Evolutionary conservation across 2,888 invertebrate genomes (phyloP).

Genomic region (Hydriomena furcata): DNA sequence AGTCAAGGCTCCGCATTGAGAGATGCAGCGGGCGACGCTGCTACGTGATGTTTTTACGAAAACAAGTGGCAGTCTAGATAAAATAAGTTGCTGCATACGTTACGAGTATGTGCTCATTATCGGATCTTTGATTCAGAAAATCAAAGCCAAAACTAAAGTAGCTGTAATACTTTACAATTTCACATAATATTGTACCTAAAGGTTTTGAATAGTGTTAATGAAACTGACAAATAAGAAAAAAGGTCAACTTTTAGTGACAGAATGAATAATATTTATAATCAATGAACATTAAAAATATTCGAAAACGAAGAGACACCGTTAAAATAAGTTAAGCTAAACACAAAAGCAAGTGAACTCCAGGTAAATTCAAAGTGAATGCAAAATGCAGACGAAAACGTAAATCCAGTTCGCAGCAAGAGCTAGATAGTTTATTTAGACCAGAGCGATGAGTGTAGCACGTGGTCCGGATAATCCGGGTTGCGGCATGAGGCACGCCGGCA

Average conservation of each 20-base stretch:
- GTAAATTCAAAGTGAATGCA: conserved; percentile 24
- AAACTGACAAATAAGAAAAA: too few species aligned
- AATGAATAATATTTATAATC: too few species aligned
- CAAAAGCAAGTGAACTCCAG: too few species aligned
- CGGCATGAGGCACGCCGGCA: conserved; percentile 51
- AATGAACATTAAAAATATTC: too few species aligned
- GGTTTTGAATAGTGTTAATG: too few species aligned
- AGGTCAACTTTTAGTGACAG: too few species aligned
- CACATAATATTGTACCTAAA: too few species aligned
- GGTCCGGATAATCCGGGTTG: conserved; percentile 27
- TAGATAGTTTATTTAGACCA: conserved; percentile 17
- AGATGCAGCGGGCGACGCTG: conserved; percentile 32
- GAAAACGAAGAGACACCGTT: conserved; percentile 1
- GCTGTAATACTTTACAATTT: too few species aligned
- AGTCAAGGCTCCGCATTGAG: conserved; percentile 49
- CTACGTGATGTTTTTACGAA: conserved; percentile 49
- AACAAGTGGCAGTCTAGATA: conserved; percentile 26
- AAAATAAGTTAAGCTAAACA: too few species aligned
- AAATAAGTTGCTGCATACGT: conserved; percentile 5
- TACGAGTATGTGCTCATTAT: too few species aligned
- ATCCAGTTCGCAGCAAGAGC: conserved; percentile 29
- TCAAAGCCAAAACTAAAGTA: too few species aligned
- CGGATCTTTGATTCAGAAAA: too few species aligned
- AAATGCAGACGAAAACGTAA: conserved; percentile 25
- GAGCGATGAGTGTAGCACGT: conserved; percentile 26